Evolutionary conservation across 2,797 vertebrate genomes (phyloP), one percentile per base, ranked within the genome.

Genomic region (Hozukius guyotensis): DNA sequence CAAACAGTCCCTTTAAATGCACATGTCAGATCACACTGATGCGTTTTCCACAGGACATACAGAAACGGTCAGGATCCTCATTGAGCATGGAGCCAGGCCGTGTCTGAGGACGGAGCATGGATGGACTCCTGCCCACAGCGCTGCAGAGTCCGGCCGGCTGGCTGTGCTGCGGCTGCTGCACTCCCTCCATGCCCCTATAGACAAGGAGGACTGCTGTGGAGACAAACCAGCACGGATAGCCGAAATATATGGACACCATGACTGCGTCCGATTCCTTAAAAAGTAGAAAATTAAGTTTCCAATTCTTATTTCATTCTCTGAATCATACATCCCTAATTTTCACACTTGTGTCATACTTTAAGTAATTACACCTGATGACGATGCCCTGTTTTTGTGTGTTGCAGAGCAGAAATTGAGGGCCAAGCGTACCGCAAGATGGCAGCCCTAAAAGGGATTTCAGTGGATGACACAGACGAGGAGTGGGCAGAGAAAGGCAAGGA

Each of bases 71-170:
- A 89, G 91, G 84, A 88, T 98, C 18, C 95, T 99, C 0, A 86
- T 97, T 32, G 92, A 93, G 31, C 93, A 96, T 0, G 97, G 97
- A 0, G 97, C 97, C 57, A 94, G 96, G 52, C 91, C 90, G 0
- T 96, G 96, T 85, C 92, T 98, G 78, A 95, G 95, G 70, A 98
- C 95, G 0, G 94, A 95, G 1, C 93, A 93, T 7, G 97, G 98
- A 22, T 97, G 97, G 97, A 99, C 96, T 0, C 83, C 98, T 0
- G 97, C 96, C 38, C 97, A 99, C 86, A 97, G 96, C n/a, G 97
- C 97, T 1, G 97, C 97, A 0, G 96, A 98, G 85, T 93, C 93
- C 0, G 98, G 98, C 10, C 93, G 89, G 0, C 92, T 99, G 72
- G 90, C 93, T 0, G 95, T 96, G 24, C 96, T 99, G 57, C 94